These are phyloP conservation scores for Myotis myotis DNA, from an alignment of 2,797 vertebrate species.

Conservation along the genomic window DNA sequence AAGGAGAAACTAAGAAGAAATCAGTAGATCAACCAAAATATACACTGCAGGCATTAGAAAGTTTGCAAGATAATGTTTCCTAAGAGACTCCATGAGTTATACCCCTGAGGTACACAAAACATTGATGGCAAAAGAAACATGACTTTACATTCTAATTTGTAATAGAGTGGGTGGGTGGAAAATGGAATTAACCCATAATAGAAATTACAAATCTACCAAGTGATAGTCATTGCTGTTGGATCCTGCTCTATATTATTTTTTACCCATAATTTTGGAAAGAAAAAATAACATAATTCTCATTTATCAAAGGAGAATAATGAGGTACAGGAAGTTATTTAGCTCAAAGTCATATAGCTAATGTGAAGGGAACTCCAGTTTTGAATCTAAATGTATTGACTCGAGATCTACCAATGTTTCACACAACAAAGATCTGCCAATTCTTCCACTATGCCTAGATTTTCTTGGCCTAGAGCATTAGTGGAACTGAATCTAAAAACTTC, in stretches of 20 bases:
- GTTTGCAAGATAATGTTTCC: neutral
- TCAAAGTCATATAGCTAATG: neutral
- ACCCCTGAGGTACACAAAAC: neutral
- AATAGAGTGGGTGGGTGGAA: neutral
- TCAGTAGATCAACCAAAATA: neutral
- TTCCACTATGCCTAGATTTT: neutral
- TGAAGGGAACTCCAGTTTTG: neutral
- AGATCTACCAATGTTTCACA: neutral
- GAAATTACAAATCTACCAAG: neutral
- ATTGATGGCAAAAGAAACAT: neutral
- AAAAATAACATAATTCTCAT: neutral
- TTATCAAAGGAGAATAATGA: neutral
- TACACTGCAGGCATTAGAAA: neutral
- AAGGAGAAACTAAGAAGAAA: neutral
- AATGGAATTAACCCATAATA: neutral
- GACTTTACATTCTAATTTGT: neutral
- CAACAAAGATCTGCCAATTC: neutral
- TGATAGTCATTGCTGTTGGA: neutral
- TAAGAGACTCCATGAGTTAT: neutral
- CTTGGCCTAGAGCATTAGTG: neutral
- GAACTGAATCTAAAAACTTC: neutral
- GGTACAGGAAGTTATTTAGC: neutral
- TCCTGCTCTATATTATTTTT: neutral
- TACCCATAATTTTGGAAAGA: neutral
- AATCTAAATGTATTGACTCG: neutral